Conservation (phyloP, 2,113 vertebrate species). For the Psophia crepitans region DNA sequence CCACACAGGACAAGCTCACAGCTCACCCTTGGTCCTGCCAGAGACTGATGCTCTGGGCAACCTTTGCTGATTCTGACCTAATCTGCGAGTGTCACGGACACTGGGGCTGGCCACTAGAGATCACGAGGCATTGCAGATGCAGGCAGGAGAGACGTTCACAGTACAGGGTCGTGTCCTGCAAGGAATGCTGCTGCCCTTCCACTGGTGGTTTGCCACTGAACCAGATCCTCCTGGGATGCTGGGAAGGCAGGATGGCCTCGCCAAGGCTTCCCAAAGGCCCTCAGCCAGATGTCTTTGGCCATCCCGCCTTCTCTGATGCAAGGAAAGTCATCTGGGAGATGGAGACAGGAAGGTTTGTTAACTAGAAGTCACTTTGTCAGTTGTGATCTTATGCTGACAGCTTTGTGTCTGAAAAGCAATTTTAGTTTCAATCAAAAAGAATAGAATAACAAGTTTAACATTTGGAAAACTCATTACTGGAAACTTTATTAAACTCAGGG, state of each 20-base stretch:
- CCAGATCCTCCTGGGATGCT: accelerated
- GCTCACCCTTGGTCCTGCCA: not conserved
- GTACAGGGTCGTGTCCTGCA: accelerated
- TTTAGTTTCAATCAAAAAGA: conserved; percentile 39
- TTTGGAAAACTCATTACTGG: conserved; percentile 53
- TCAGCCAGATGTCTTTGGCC: accelerated
- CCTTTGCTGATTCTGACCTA: not conserved
- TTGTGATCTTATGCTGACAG: not conserved
- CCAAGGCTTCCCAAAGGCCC: not conserved
- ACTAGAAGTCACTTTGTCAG: not conserved
- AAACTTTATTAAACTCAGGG: conserved; percentile 44
- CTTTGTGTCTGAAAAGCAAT: not conserved
- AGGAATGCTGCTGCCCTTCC: not conserved
- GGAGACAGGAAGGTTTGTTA: accelerated
- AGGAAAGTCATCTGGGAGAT: accelerated
- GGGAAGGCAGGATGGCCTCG: not conserved
- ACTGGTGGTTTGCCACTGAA: accelerated
- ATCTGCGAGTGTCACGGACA: accelerated
- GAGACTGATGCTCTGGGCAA: not conserved
- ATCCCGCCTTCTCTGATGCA: not conserved
- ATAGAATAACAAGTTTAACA: conserved; percentile 48
- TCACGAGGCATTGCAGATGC: not conserved
- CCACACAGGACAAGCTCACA: too few species aligned
- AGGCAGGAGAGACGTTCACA: not conserved
- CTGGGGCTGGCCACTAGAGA: not conserved